These are phyloP conservation scores for Eupithecia dodoneata DNA, from an alignment of 2,888 invertebrate species.

Conservation along the genomic window DNA sequence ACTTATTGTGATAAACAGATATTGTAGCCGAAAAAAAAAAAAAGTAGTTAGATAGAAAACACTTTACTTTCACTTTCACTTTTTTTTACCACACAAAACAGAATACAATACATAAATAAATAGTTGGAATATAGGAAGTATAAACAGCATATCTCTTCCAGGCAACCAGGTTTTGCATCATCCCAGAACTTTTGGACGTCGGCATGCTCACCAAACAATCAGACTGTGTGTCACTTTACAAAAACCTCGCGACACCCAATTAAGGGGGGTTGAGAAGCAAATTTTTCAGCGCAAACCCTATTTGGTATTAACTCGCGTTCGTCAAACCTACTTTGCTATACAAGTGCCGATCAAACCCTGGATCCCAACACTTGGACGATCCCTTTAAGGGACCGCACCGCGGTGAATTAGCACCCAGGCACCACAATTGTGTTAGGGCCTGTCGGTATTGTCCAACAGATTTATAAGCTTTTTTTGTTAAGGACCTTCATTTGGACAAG, in stretches of 20 bases:
- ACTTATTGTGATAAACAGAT: not conserved
- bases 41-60: too few relatives aligned
- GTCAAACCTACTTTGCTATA: conserved; percentile 78
- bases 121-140: too few relatives aligned
- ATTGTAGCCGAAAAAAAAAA: not conserved
- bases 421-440: conserved; percentile 74
- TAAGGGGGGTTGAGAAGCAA: conserved; percentile 80
- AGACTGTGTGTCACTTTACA: conserved; percentile 38
- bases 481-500: conserved; percentile 50
- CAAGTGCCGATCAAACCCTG: conserved; percentile 81
- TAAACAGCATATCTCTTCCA: too few relatives aligned
- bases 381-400: conserved; percentile 81
- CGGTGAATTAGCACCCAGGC: conserved; percentile 82
- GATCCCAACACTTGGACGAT: conserved; percentile 71
- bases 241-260: conserved; percentile 78
- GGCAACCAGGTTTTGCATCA: too few relatives aligned
- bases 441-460: conserved; percentile 67
- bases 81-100: too few relatives aligned
- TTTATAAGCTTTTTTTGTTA: conserved; percentile 65
- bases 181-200: not conserved
- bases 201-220: not conserved
- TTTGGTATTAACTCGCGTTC: conserved; percentile 73
- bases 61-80: too few relatives aligned
- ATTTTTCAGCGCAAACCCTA: conserved; percentile 81
- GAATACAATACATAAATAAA: too few relatives aligned